phyloP scores from a whole-genome alignment of 2,113 vertebrate genomes.

The Oplegnathus fasciatus region DNA sequence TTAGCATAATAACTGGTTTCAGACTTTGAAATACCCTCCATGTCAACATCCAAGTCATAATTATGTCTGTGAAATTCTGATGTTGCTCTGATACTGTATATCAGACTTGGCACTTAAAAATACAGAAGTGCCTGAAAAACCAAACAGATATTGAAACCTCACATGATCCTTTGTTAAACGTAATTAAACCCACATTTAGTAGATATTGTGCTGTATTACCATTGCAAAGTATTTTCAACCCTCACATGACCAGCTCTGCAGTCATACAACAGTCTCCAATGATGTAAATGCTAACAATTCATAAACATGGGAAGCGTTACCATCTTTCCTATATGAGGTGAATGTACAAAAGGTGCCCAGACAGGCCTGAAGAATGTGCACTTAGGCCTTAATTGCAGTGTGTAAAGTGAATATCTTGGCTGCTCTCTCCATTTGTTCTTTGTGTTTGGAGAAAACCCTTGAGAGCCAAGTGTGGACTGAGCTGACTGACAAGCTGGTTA shows the following conservation, averaged over 20 bases:
- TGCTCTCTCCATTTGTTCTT: conserved; percentile 5
- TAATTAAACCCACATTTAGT: background rate
- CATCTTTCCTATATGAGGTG: background rate
- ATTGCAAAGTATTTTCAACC: background rate
- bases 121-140: background rate
- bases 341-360: background rate
- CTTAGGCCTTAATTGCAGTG: background rate
- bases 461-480: conserved; percentile 5
- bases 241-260: background rate
- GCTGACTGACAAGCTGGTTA: conserved; percentile 34
- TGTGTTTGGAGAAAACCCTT: conserved; percentile 32
- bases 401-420: conserved; percentile 1
- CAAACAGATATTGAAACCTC: background rate
- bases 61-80: background rate
- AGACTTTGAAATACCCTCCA: conserved; percentile 21
- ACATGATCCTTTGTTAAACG: background rate
- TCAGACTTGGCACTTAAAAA: background rate
- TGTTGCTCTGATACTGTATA: background rate
- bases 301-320: background rate
- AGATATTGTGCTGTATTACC: background rate
- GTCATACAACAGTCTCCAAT: background rate
- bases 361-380: background rate
- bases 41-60: conserved; percentile 31
- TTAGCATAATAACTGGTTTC: conserved; percentile 32
- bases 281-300: background rate